Evolutionary conservation across 2,888 invertebrate genomes (phyloP).

Genomic region (Philhelius pedissequus): DNA sequence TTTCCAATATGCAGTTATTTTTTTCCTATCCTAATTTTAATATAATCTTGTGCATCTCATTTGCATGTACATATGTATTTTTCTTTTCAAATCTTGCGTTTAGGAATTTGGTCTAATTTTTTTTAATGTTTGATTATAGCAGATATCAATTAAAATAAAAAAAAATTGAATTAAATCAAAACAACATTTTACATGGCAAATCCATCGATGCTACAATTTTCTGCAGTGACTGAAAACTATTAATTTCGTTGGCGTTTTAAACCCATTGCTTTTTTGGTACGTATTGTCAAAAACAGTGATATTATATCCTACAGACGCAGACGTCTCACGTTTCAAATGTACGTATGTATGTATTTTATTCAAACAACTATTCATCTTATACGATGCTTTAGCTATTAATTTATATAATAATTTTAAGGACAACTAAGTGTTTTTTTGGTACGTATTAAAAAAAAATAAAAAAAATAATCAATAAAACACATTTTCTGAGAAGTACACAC

Average conservation of each 20-base stretch:
- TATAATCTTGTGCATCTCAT: too few relatives aligned
- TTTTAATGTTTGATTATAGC: too few relatives aligned
- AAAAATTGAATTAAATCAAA: background rate
- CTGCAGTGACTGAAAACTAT: constrained; percentile 47
- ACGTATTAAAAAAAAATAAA: constrained; percentile 54
- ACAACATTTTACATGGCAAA: constrained; percentile 62
- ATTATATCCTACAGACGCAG: constrained; percentile 33
- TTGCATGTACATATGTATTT: too few relatives aligned
- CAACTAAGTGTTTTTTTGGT: constrained; percentile 64
- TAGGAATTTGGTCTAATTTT: too few relatives aligned
- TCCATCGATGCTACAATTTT: constrained; percentile 46
- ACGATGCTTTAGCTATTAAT: constrained; percentile 35
- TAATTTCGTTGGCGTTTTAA: constrained; percentile 46
- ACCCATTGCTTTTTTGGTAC: constrained; percentile 54
- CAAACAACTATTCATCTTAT: constrained; percentile 37
- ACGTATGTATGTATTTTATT: constrained; percentile 39
- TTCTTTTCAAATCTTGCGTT: too few relatives aligned
- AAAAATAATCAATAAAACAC: constrained; percentile 10
- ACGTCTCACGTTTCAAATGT: constrained; percentile 39
- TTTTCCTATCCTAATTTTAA: too few relatives aligned
- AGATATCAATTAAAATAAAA: background rate
- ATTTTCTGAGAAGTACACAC: constrained; percentile 63
- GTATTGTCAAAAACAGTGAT: constrained; percentile 46
- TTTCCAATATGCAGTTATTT: too few relatives aligned
- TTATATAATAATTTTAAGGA: constrained; percentile 47